Evolutionary conservation across 1,140 invertebrate species (phyloP).

Genomic region (Euura saliciscinereae): DNA sequence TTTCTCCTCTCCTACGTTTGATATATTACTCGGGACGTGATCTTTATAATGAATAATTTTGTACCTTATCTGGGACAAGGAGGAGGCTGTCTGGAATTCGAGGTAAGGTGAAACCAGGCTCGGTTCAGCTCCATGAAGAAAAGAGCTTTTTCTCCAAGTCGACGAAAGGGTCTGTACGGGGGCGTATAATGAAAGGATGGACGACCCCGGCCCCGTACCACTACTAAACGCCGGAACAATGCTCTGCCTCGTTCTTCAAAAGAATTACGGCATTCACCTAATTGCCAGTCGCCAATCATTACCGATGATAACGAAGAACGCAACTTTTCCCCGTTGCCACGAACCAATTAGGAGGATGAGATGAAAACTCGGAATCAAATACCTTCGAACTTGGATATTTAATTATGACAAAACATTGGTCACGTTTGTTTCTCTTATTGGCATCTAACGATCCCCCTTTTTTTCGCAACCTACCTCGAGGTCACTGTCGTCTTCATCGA

Average conservation of each 20-base stretch:
- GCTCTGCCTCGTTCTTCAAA: background rate
- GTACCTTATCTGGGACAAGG: background rate
- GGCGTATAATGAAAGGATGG: background rate
- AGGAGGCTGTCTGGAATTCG: background rate
- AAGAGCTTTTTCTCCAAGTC: background rate
- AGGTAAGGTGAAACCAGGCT: background rate
- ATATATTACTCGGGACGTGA: background rate
- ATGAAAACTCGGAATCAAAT: too few species aligned
- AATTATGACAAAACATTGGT: too few species aligned
- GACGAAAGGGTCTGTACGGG: background rate
- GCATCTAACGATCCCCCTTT: too few species aligned
- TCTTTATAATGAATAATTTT: conserved; percentile 2
- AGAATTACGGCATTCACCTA: background rate
- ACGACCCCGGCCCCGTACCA: background rate
- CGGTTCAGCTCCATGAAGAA: background rate
- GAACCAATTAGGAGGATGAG: too few species aligned
- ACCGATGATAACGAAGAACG: background rate
- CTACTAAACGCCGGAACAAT: background rate
- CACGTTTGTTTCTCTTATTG: too few species aligned
- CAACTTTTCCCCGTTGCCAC: background rate
- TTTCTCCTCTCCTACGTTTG: background rate
- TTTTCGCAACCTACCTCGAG: background rate
- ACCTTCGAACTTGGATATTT: too few species aligned
- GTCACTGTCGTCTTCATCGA: background rate
- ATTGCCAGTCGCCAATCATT: background rate